Conservation (phyloP, 2,888 invertebrate genomes). For the Leistus spinibarbis region DNA sequence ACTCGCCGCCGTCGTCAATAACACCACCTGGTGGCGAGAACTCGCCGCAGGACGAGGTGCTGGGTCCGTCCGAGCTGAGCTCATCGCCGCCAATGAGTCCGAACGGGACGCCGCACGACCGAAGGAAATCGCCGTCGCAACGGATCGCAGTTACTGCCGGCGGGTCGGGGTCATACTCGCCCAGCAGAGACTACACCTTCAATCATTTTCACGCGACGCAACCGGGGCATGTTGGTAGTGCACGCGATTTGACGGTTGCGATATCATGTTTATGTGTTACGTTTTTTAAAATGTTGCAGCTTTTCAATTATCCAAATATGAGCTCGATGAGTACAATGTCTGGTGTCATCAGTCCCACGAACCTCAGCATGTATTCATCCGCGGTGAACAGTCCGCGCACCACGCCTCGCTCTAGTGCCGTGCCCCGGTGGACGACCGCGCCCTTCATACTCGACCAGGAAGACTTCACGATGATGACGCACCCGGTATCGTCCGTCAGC, state of each 20-base stretch:
- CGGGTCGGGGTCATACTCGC: constrained; percentile 50
- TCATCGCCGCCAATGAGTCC: constrained; percentile 57
- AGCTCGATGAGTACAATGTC: constrained; percentile 80
- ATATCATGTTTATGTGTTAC: background rate
- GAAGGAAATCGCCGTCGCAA: constrained; percentile 54
- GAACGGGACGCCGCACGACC: constrained; percentile 53
- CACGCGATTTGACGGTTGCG: constrained; percentile 17
- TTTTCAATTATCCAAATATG: constrained; percentile 89
- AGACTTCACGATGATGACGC: constrained; percentile 93
- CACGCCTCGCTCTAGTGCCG: constrained; percentile 65
- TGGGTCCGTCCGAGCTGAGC: constrained; percentile 53
- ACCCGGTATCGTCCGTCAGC: constrained; percentile 65
- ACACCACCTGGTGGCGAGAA: constrained; percentile 61
- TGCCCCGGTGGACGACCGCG: constrained; percentile 81
- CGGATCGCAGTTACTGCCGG: constrained; percentile 47
- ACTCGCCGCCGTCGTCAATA: constrained; percentile 68
- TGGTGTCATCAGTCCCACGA: constrained; percentile 88
- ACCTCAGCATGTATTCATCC: constrained; percentile 82
- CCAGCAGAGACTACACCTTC: constrained; percentile 71
- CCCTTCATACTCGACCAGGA: constrained; percentile 88
- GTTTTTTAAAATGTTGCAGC: constrained; percentile 62
- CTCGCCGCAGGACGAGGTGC: constrained; percentile 54
- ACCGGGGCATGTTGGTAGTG: constrained; percentile 74
- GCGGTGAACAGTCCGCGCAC: constrained; percentile 68
- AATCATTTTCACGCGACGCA: constrained; percentile 89